A percentile compares a stretch with the other conserved stretches of the same genome.
These are phyloP conservation scores for Simalia tracyae DNA, from an alignment of 2,797 vertebrate genomes.

Conservation along the genomic window DNA sequence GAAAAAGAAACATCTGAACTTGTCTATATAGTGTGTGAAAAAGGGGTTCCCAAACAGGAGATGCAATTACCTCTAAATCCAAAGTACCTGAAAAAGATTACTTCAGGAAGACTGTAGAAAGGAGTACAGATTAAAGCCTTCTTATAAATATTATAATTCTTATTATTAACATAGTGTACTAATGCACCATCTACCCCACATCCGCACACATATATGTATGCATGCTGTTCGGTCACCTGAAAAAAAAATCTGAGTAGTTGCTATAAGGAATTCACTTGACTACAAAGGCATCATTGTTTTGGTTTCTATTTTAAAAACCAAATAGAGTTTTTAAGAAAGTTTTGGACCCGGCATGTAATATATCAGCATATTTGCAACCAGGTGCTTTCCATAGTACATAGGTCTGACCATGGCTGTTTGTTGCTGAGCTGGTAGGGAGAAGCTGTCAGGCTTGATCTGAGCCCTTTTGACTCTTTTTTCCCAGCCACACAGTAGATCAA, in stretches of 20 bases:
- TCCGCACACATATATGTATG: not conserved
- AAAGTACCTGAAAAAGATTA: not conserved
- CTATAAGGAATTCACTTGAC: not conserved
- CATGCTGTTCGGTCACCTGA: not conserved
- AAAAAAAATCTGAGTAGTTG: not conserved
- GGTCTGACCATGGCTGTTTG: not conserved
- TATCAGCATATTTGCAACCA: not conserved
- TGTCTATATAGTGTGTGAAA: not conserved
- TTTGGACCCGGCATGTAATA: not conserved
- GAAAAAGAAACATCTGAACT: not conserved
- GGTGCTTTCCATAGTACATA: not conserved
- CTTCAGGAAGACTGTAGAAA: not conserved
- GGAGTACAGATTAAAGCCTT: not conserved
- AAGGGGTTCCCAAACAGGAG: not conserved
- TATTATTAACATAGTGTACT: not conserved
- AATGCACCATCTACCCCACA: not conserved
- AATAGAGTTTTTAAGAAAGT: too few relatives aligned
- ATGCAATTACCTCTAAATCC: not conserved
- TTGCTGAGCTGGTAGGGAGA: not conserved
- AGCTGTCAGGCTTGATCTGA: not conserved
- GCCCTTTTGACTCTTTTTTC: not conserved
- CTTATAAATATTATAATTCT: not conserved
- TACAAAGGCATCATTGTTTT: not conserved
- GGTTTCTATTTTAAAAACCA: not conserved
- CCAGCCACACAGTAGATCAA: not conserved